Conservation (phyloP, 2,797 vertebrate genomes). For the Tachyglossus aculeatus region DNA sequence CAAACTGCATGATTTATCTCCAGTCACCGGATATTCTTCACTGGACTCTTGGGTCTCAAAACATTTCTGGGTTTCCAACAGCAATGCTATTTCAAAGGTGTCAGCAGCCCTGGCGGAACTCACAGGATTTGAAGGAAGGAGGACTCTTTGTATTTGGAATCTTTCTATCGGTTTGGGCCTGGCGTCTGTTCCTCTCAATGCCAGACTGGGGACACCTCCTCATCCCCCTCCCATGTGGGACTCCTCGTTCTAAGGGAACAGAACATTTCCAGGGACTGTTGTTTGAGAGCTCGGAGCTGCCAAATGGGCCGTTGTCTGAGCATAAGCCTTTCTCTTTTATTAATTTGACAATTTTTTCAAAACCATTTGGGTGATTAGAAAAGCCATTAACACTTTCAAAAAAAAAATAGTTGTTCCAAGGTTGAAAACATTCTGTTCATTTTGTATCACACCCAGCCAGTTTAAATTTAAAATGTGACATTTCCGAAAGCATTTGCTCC, state of each 20-base stretch:
- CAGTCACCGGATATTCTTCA: not conserved
- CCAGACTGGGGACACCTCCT: too few species aligned
- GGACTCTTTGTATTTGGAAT: conserved; percentile 30
- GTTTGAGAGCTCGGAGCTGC: conserved; percentile 36
- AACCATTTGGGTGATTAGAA: not conserved
- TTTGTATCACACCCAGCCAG: not conserved
- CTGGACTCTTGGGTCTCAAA: not conserved
- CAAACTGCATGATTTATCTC: too few species aligned
- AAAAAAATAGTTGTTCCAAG: conserved; percentile 42
- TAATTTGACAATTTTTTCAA: not conserved
- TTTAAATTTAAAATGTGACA: conserved; percentile 1
- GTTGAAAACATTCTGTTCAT: conserved; percentile 25
- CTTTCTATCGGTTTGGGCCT: conserved; percentile 39
- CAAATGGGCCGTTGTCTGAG: conserved; percentile 8
- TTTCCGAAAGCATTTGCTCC: conserved; percentile 24
- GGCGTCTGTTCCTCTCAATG: conserved; percentile 31
- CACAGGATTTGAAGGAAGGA: conserved; percentile 30
- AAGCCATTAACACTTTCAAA: conserved; percentile 34
- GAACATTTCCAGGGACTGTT: conserved; percentile 33
- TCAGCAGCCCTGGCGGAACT: conserved; percentile 24
- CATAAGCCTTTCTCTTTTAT: not conserved
- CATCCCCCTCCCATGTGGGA: not conserved
- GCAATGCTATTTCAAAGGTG: conserved; percentile 12
- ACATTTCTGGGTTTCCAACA: conserved; percentile 3
- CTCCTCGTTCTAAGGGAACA: conserved; percentile 42